A percentile compares a stretch with the other conserved stretches of the same genome.
These are phyloP conservation scores for Zhengitettix transpicula DNA, from an alignment of 2,888 invertebrate species.

Conservation along the genomic window DNA sequence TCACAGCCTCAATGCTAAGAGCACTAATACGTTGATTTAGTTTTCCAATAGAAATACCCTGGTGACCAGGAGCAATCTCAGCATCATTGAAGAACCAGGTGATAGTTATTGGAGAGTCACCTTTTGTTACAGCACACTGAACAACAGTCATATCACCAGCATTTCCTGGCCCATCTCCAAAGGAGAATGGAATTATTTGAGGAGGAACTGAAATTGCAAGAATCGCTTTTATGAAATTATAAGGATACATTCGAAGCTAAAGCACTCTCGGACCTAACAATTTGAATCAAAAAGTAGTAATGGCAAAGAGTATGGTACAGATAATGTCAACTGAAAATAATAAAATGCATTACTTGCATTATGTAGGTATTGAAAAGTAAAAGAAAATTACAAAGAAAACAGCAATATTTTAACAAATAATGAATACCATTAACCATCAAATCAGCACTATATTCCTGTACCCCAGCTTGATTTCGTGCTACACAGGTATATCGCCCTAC, in stretches of 20 bases:
- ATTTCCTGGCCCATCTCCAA: slow-evolving; percentile 40
- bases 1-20: slow-evolving; percentile 43
- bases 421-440: slow-evolving; percentile 8
- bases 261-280: neutral
- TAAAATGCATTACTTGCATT: neutral
- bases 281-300: slow-evolving; percentile 13
- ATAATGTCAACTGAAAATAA: neutral
- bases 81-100: slow-evolving; percentile 53
- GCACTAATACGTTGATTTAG: slow-evolving; percentile 47
- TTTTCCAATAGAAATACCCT: slow-evolving; percentile 44
- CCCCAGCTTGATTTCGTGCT: slow-evolving; percentile 52
- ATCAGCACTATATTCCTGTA: slow-evolving; percentile 14
- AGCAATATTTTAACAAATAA: too few species aligned
- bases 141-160: slow-evolving; percentile 47
- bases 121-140: slow-evolving; percentile 44
- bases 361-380: too few species aligned
- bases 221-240: neutral
- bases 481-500: slow-evolving; percentile 61
- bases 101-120: slow-evolving; percentile 54
- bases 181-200: slow-evolving; percentile 34
- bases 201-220: slow-evolving; percentile 22
- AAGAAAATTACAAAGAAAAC: too few species aligned
- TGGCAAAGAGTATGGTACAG: slow-evolving; percentile 3
- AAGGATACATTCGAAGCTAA: neutral
- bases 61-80: slow-evolving; percentile 33